Evolutionary conservation across 2,797 vertebrate species (phyloP).

Genomic region (Alfaro cultratus): DNA sequence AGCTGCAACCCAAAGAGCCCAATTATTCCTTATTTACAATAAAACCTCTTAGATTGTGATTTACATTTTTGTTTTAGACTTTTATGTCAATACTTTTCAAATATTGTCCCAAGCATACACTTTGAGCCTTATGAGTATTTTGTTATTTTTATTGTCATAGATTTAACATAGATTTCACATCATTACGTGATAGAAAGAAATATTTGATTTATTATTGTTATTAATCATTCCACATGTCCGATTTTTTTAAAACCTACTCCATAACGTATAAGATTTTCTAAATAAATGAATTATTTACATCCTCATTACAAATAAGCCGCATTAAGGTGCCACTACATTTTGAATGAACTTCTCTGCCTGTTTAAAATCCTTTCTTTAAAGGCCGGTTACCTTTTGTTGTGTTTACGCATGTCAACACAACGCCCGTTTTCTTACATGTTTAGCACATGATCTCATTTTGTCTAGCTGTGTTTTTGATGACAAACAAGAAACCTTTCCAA

Average conservation of each 20-base stretch:
- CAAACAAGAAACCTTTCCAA: conserved; percentile 20
- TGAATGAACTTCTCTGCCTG: conserved; percentile 36
- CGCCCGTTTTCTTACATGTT: conserved; percentile 2
- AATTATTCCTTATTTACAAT: background rate
- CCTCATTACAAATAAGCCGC: background rate
- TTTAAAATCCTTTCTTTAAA: conserved; percentile 30
- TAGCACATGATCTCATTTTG: conserved; percentile 25
- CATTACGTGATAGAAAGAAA: too few species aligned
- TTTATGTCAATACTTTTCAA: background rate
- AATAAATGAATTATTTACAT: background rate
- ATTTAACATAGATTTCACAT: too few species aligned
- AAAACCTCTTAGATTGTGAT: background rate
- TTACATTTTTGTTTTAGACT: background rate
- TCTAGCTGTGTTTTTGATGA: conserved; percentile 17
- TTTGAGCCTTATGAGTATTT: background rate
- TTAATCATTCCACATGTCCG: background rate
- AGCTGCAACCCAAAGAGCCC: background rate
- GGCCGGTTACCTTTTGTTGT: conserved; percentile 58
- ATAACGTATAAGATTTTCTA: background rate
- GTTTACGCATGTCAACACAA: conserved; percentile 7
- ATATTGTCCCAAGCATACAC: background rate
- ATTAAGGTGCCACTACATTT: conserved; percentile 1
- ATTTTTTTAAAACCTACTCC: background rate
- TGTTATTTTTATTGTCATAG: background rate
- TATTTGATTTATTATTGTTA: background rate